Percentiles rank a stretch among this genome's conserved stretches.
phyloP scores from a whole-genome alignment of 2,797 vertebrate species.

The Girardinus metallicus region DNA sequence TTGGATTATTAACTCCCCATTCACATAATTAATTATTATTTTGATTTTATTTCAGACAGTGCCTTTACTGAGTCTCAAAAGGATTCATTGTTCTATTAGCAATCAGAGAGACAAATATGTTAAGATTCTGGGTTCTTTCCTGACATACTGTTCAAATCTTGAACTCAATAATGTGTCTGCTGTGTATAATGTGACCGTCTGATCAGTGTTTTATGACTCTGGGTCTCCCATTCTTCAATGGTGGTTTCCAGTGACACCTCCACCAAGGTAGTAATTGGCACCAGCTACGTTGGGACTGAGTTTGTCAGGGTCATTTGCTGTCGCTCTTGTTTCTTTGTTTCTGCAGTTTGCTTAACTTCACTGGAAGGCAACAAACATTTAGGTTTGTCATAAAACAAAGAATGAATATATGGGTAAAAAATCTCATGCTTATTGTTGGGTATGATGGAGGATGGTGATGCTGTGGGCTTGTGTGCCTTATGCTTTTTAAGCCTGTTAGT shows the following conservation, averaged over 20 bases:
- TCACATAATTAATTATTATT: background rate
- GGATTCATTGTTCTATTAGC: background rate
- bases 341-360: background rate
- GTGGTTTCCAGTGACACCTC: background rate
- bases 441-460: background rate
- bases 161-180: background rate
- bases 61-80: background rate
- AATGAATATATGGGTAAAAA: background rate
- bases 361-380: background rate
- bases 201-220: background rate
- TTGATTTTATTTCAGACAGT: background rate
- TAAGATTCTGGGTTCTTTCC: background rate
- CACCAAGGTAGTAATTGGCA: background rate
- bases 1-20: background rate
- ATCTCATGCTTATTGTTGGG: background rate
- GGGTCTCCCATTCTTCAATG: background rate
- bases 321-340: background rate
- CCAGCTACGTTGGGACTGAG: background rate
- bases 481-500: background rate
- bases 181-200: background rate
- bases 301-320: background rate
- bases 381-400: background rate
- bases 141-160: background rate
- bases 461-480: background rate
- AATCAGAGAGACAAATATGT: background rate